Evolutionary conservation across 2,888 invertebrate genomes (phyloP), one percentile per base, ranked within the genome.

Genomic region (Drosophila koepferae): DNA sequence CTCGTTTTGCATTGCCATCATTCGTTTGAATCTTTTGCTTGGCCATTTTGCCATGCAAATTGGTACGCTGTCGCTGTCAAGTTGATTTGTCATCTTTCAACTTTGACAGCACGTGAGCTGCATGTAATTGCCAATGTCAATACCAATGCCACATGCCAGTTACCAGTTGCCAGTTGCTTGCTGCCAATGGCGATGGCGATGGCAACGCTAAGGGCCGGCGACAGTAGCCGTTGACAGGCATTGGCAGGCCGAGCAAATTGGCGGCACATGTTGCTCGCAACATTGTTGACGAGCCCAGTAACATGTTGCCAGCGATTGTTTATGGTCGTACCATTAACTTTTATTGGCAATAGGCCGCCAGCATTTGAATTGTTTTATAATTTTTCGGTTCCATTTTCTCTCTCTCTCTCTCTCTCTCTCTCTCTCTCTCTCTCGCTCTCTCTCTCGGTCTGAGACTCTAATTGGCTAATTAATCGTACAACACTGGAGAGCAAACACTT

Each of bases 41-140:
- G 74, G 66, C 84, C 89, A 89, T 86, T 78, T 76, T 86, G 89
- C 79, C 80, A 85, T 85, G 85, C 85, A 85, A 89, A 85, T 85
- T 85, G 85, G 86, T 72, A 66, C 80, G 63, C 80, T 78, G 77
- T 77, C 67, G 72, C 85, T 85, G 85, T 85, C 85, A 85, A 89
- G 85, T 85, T 85, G 90, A 85, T 85, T 85, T 85, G 85, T 85
- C 85, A 85, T 85, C 85, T 85, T 85, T 85, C 90, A 85, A 89
- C 85, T 89, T 89, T 85, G 90, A 85, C 85, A 85, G 85, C 85
- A 87, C 85, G 85, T 85, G 85, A 85, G 89, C 68, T 80, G 85
- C 85, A 87, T 85, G 90, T 89, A 89, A 89, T 89, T 89, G 90
- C 87, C 89, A 74, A 70, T 70, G 72, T 53, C 69, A 63, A 63